Evolutionary conservation across 2,888 invertebrate species (phyloP), one percentile per base, ranked within the genome.

Genomic region (Andrena bicolor): DNA sequence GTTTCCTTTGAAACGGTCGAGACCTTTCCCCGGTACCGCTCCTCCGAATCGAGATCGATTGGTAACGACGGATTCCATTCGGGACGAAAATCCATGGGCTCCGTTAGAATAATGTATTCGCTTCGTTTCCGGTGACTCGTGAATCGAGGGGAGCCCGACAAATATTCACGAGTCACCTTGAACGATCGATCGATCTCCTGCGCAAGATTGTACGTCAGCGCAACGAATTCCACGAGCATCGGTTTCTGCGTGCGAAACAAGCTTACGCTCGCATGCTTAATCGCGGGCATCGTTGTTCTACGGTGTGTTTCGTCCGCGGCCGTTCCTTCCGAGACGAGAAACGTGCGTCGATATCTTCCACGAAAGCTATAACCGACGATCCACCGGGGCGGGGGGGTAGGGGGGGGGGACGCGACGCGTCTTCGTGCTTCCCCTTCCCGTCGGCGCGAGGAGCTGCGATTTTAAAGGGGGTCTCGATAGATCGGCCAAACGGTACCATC

Each of bases 131-230:
- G 30, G 5, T 13, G 35, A 16, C 30, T 51, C 60, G 26, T 26
- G 26, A 26, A 35, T 2, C 13, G 4, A 26, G 6, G 16, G 6
- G 32, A 10, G 30, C 26, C 13, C 30, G 41, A 32, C 16, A 2
- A 4, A 32, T 56, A 5, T 20, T 16, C 16, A 13, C 30, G 28
- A 28, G 28, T 58, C 26, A 5, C 58, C 58, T 35, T 8, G 48
- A 70, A 28, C 35, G 51, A 51, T 16, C n/a, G 64, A 65, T 76
- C 70, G 71, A 53, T 65, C 65, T 60, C 65, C 32, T 41, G 64
- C 23, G 63, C 51, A 68, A 80, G 82, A 72, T 76, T 82, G 81
- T 81, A 81, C 81, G 83, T 81, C 83, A 81, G 77, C 80, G 78
- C 63, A 81, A 30, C 35, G 60, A 51, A 72, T 64, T 5, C 51